phyloP scores from a whole-genome alignment of 2,888 invertebrate genomes.

The Pachymerium ferrugineum region DNA sequence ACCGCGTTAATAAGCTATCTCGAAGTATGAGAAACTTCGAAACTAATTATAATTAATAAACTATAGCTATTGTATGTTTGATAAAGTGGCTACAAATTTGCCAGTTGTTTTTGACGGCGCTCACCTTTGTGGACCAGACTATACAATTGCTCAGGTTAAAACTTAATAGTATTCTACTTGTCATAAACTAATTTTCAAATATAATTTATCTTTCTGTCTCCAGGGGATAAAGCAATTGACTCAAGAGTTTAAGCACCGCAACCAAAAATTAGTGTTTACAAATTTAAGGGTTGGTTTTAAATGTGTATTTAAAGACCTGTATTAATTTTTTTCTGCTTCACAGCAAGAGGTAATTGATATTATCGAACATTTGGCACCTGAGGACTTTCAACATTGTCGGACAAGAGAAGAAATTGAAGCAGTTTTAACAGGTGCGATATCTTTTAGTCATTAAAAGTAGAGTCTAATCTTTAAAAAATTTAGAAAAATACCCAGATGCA shows the following conservation, averaged over 20 bases:
- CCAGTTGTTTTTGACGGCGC: slow-evolving; percentile 37
- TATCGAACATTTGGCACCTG: slow-evolving; percentile 32
- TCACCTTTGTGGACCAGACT: slow-evolving; percentile 36
- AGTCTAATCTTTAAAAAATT: not conserved
- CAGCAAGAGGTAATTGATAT: slow-evolving; percentile 31
- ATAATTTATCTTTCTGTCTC: slow-evolving; percentile 32
- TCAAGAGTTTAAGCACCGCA: slow-evolving; percentile 35
- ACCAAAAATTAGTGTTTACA: slow-evolving; percentile 36
- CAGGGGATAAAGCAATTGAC: slow-evolving; percentile 36
- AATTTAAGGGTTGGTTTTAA: slow-evolving; percentile 33
- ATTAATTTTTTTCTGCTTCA: not conserved
- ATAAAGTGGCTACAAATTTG: slow-evolving; percentile 8
- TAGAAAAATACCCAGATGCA: slow-evolving; percentile 28
- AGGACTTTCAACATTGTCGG: slow-evolving; percentile 32
- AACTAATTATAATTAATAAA: not conserved
- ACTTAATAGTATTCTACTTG: not conserved
- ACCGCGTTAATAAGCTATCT: slow-evolving; percentile 37
- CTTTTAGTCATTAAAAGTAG: not conserved
- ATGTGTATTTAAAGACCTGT: not conserved
- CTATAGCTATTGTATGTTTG: not conserved
- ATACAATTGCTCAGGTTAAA: slow-evolving; percentile 36
- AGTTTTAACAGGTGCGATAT: slow-evolving; percentile 9
- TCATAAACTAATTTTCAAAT: not conserved
- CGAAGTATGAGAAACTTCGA: not conserved
- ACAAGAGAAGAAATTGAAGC: slow-evolving; percentile 32